phyloP scores from a whole-genome alignment of 2,113 vertebrate species.

The Pelecanoides urinatrix region DNA sequence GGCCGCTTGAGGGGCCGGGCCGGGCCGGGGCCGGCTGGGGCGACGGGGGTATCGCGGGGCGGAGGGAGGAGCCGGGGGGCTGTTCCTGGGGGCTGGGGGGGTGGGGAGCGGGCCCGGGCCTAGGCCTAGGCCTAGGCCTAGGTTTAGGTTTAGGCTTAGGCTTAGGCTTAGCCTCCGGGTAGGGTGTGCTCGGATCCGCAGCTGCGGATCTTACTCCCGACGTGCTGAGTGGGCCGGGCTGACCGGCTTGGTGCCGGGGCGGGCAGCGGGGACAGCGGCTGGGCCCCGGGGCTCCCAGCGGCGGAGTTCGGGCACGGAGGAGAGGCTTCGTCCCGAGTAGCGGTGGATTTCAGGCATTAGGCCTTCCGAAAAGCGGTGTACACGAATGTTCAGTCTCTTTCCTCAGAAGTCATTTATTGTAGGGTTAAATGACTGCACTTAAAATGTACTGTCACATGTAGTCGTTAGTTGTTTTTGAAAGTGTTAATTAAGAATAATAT shows the following conservation, averaged over 20 bases:
- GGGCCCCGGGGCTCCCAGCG: background rate
- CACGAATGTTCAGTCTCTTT: rapidly evolving
- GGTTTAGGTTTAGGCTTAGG: no score
- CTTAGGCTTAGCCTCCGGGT: background rate
- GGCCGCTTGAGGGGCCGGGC: background rate
- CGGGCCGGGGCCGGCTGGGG: background rate
- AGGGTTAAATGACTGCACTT: rapidly evolving
- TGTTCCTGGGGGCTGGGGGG: background rate
- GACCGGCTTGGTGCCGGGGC: no score
- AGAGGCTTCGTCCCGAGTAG: background rate
- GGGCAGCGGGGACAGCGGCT: background rate
- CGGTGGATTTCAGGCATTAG: background rate
- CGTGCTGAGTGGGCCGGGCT: background rate
- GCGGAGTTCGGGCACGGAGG: background rate
- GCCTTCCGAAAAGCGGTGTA: background rate
- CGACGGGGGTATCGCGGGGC: no score
- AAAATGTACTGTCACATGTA: rapidly evolving
- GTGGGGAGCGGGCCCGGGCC: background rate
- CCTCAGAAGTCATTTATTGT: rapidly evolving
- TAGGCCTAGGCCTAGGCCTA: no score
- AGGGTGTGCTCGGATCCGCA: background rate
- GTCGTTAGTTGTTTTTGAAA: background rate
- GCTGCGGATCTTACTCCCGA: no score
- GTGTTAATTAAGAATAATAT: background rate
- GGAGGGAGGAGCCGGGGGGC: no score